Evolutionary conservation across 2,797 vertebrate genomes (phyloP), one percentile per base, ranked within the genome.

Genomic region (Halcyon chelicuti): DNA sequence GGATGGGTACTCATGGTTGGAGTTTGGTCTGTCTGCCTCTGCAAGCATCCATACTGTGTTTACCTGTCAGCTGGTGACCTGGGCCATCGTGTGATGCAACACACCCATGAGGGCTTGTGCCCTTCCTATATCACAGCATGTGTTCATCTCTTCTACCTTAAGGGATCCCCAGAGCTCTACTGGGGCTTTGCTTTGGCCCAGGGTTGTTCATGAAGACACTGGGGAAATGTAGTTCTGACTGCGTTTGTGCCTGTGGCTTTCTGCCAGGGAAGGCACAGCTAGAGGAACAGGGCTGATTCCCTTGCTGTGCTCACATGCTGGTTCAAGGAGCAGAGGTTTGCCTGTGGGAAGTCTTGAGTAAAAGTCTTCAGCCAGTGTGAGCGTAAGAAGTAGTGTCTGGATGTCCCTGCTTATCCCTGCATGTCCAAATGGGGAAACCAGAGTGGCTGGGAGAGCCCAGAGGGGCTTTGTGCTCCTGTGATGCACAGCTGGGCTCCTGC

Each of bases 141-240:
- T 55, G 26, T 73, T 86, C 37, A 73, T 42, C 55, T 76, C 7
- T n/a, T 80, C 26, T 71, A 42, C 68, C 42, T 33, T 1, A 2
- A 73, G 47, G 66, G 35, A 77, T 21, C 29, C 52, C 26, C 90
- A 90, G 63, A 76, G n/a, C 23, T 83, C 52, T 88, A 37, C 54
- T 89, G 42, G 46, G 5, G 3, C 47, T 76, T 86, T 70, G 37
- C 23, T 76, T 90, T 73, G 72, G 52, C 39, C 31, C 18, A 55
- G 15, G 15, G 29, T 66, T 80, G 29, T 70, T 51, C 29, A 28
- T n/a, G 46, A 33, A 83, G 65, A 47, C 23, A n/a, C 12, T 26
- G 9, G 23, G 57, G 66, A 86, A 86, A 60, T 67, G 37, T 28
- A 33, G 11, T 84, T 88, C 86, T 67, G 20, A 44, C 47, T 1